phyloP scores from a whole-genome alignment of 2,113 vertebrate species.

The Caretta caretta region DNA sequence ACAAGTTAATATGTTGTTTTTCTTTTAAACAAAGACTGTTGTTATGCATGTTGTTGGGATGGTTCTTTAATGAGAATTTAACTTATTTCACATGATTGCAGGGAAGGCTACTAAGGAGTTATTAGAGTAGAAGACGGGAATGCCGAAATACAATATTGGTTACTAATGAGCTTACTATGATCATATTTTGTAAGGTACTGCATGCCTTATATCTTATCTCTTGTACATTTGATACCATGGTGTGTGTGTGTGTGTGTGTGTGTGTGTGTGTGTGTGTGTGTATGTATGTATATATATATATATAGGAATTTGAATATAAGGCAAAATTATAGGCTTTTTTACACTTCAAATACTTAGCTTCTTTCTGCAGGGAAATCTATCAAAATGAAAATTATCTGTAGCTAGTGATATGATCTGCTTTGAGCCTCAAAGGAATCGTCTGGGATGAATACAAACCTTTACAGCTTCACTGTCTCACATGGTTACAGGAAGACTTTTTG shows the following conservation, averaged over 20 bases:
- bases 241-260: too few species aligned
- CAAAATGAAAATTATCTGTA: not conserved
- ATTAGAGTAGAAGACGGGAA: not conserved
- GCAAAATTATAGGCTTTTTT: not conserved
- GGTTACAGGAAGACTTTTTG: slow-evolving; percentile 17
- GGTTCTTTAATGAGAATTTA: slow-evolving; percentile 73
- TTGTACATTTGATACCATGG: not conserved
- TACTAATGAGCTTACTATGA: not conserved
- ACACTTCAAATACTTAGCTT: not conserved
- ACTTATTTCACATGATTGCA: slow-evolving; percentile 37
- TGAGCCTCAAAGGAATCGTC: slow-evolving; percentile 1
- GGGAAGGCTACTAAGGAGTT: not conserved
- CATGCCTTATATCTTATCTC: not conserved
- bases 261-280: too few species aligned
- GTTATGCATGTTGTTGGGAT: slow-evolving; percentile 38
- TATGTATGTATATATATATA: too few species aligned
- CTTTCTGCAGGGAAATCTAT: not conserved
- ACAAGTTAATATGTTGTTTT: slow-evolving; percentile 70
- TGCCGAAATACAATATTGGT: slow-evolving; percentile 18
- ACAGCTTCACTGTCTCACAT: not conserved
- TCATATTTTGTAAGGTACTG: not conserved
- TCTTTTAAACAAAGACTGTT: slow-evolving; percentile 49
- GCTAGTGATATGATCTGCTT: not conserved
- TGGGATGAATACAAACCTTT: slow-evolving; percentile 3
- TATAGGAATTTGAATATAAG: not conserved